Evolutionary conservation across 1,140 invertebrate genomes (phyloP).

Genomic region (Drepana arcuata): DNA sequence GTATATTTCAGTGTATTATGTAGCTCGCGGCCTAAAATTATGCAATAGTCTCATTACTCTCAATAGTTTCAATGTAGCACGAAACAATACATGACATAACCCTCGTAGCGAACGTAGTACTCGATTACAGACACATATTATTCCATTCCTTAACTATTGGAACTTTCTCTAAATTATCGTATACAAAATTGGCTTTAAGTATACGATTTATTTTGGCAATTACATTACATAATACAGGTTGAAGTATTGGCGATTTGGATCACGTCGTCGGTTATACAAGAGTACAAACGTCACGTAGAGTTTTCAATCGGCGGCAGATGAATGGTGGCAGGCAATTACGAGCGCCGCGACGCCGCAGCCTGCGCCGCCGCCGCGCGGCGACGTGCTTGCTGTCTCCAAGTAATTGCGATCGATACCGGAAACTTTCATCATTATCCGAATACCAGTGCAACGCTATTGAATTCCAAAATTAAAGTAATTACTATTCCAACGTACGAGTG

Average conservation of each 20-base stretch:
- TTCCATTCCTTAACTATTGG: background rate
- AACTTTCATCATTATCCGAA: constrained; percentile 46
- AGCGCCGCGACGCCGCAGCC: no score
- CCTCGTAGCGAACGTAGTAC: no score
- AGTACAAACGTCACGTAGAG: constrained; percentile 47
- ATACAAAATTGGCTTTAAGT: constrained; percentile 22
- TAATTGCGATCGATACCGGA: constrained; percentile 38
- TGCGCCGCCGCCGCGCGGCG: constrained; percentile 25
- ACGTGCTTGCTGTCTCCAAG: constrained; percentile 27
- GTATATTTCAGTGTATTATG: no score
- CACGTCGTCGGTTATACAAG: constrained; percentile 60
- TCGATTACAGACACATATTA: constrained; percentile 4
- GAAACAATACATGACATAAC: no score
- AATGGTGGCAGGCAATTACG: no score
- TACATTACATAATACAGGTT: constrained; percentile 56
- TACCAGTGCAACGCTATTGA: constrained; percentile 35
- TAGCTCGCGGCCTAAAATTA: no score
- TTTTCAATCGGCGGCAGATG: constrained; percentile 50
- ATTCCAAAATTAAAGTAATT: constrained; percentile 39
- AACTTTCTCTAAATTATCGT: constrained; percentile 51
- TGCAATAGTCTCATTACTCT: no score
- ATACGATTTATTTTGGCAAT: constrained; percentile 58
- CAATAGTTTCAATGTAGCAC: no score
- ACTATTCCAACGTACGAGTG: no score
- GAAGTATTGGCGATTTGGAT: constrained; percentile 43